A percentile compares a stretch with the other conserved stretches of the same genome.
Evolutionary conservation across 2,113 vertebrate genomes (phyloP).

Genomic region (Psephotus haematonotus): DNA sequence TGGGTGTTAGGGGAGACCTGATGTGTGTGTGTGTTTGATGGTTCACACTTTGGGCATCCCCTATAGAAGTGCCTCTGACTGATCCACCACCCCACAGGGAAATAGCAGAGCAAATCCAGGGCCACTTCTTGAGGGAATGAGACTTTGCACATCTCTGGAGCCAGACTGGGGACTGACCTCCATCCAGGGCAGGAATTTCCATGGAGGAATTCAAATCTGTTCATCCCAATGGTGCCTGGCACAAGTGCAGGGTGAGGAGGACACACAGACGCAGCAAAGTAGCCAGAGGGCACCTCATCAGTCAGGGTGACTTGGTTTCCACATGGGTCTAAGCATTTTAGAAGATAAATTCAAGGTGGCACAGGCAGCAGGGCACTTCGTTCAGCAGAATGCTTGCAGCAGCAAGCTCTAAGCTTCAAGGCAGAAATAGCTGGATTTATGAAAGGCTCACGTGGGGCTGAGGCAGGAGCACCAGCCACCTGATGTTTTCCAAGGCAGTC

Average conservation of each 20-base stretch:
- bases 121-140: neutral
- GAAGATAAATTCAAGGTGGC: neutral
- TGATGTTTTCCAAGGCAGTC: constrained; percentile 39
- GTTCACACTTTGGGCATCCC: rapidly evolving
- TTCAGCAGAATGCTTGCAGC: neutral
- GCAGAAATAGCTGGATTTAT: constrained; percentile 6
- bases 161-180: neutral
- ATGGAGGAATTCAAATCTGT: neutral
- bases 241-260: neutral
- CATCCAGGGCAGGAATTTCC: neutral
- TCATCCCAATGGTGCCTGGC: neutral
- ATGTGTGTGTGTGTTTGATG: neutral
- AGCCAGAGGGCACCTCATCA: neutral
- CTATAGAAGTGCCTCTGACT: neutral
- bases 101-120: neutral
- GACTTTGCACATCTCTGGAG: neutral
- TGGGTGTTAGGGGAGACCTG: neutral
- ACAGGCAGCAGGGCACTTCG: neutral
- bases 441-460: neutral
- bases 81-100: neutral
- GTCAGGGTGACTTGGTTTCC: neutral
- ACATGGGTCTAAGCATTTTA: neutral
- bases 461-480: neutral
- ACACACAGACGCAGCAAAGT: rapidly evolving
- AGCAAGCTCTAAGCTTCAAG: neutral